Evolutionary conservation across 1,140 invertebrate genomes (phyloP), one percentile per base, ranked within the genome.

Genomic region (Ditylenchus dipsaci): DNA sequence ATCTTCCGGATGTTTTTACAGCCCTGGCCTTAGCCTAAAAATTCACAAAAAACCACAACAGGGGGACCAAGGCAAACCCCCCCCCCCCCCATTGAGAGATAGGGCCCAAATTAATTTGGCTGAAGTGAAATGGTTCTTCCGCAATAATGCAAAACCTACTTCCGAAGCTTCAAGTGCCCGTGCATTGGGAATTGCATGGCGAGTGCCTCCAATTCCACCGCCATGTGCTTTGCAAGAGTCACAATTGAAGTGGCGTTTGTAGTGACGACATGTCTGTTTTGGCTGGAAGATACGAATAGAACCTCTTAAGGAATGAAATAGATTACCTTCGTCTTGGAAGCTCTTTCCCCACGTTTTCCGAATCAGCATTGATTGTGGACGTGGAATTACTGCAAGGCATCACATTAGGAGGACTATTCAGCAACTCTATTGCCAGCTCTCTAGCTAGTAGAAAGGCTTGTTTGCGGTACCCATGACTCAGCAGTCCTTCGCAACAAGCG

Each of bases 401-500:
- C 3, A 68, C 26, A 56, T 66, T 63, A 5, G 67, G 67, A 27
- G 19, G 33, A 45, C 67, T 71, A 0, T 65, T 13, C 21, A 72
- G 45, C 38, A 75, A 43, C 17, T 72, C 62, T 3, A 23, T n/a
- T 13, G 74, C 30, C 29, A 75, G 43, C 30, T 65, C 42, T 17
- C 56, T 38, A 1, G 72, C 73, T 17, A 75, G 29, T 30, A 47
- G 38, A 33, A 59, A 43, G 13, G 74, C 69, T 62, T 75, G 74
- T 49, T 49, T 21, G n/a, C 43, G 56, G 21, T 68, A 77, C 0
- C 74, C 74, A 58, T 75, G 60, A n/a, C 43, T 23, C 21, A 67
- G 47, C n/a, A 75, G 33, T 38, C 61, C 57, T 21, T 75, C 74
- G 47, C 74, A 75, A 43, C 72, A 77, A 59, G 45, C 60, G 56